Conservation (phyloP, 1,140 invertebrate genomes). For the Monomorium pharaonis region DNA sequence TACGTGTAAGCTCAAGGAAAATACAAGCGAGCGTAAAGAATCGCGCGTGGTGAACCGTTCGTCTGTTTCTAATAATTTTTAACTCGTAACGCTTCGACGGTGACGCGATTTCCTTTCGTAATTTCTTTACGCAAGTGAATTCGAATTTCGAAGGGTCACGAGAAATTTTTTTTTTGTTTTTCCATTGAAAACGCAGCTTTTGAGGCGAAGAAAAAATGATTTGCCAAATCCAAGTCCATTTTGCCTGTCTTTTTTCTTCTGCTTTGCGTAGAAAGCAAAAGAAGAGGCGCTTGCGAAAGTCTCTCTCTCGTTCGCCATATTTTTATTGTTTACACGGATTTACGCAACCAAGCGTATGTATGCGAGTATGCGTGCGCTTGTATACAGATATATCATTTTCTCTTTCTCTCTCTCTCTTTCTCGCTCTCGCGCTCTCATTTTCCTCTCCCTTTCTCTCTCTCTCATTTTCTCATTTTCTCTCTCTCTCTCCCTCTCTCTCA, state of each 20-base stretch:
- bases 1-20: slow-evolving; percentile 26
- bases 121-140: too few species aligned
- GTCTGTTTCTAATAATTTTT: slow-evolving; percentile 2
- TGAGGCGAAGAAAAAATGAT: background rate
- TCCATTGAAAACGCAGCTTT: background rate
- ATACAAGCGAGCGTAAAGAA: slow-evolving; percentile 12
- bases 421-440: background rate
- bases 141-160: background rate
- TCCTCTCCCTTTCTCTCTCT: background rate
- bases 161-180: background rate
- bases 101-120: background rate
- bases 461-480: background rate
- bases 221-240: background rate
- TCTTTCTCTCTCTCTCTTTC: background rate
- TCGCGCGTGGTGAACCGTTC: background rate
- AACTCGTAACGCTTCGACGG: background rate
- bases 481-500: background rate
- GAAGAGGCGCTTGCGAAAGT: background rate
- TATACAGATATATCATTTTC: slow-evolving; percentile 16
- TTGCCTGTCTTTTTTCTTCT: background rate
- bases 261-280: background rate
- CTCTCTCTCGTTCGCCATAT: slow-evolving; percentile 17
- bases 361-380: slow-evolving; percentile 36
- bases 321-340: slow-evolving; percentile 42
- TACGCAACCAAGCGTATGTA: slow-evolving; percentile 58